phyloP scores from a whole-genome alignment of 2,113 vertebrate species.

The Rallus limicola region DNA sequence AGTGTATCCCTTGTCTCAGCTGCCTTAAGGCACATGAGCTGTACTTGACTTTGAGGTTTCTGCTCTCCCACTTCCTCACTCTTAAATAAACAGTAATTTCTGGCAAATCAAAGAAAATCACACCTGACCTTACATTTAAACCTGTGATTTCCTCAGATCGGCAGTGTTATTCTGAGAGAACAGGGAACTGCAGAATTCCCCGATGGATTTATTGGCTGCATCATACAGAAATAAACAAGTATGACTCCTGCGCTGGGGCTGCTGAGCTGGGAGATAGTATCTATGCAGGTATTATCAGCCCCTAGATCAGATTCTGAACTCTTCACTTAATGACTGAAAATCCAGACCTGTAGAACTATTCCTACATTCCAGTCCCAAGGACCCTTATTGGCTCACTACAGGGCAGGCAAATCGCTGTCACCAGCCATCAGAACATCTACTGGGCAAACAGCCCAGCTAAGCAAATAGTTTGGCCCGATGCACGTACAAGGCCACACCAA shows the following conservation, averaged over 20 bases:
- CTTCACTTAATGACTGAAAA: not conserved
- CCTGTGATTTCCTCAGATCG: not conserved
- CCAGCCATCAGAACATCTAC: slow-evolving; percentile 27
- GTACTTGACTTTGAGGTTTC: slow-evolving; percentile 8
- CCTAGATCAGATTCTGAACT: not conserved
- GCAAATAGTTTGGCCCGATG: slow-evolving; percentile 36
- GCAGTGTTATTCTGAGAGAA: not conserved
- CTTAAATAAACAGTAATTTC: slow-evolving; percentile 1
- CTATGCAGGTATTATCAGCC: not conserved
- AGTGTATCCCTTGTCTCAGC: not conserved
- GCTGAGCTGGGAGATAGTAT: not conserved
- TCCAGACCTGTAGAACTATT: not conserved
- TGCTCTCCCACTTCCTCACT: not conserved
- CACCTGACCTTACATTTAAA: slow-evolving; percentile 1
- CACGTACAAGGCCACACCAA: not conserved
- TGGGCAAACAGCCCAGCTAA: slow-evolving; percentile 41
- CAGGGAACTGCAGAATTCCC: not conserved
- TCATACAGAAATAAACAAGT: not conserved
- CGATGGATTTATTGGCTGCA: not conserved
- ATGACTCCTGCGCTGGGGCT: not conserved
- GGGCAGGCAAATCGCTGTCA: slow-evolving; percentile 26
- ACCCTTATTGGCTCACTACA: not conserved
- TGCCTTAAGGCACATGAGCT: not conserved
- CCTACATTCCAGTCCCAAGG: not conserved
- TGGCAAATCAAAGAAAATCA: slow-evolving; percentile 22